Evolutionary conservation across 2,888 invertebrate species (phyloP), one percentile per base, ranked within the genome.

Genomic region (Odontocolon sp.): DNA sequence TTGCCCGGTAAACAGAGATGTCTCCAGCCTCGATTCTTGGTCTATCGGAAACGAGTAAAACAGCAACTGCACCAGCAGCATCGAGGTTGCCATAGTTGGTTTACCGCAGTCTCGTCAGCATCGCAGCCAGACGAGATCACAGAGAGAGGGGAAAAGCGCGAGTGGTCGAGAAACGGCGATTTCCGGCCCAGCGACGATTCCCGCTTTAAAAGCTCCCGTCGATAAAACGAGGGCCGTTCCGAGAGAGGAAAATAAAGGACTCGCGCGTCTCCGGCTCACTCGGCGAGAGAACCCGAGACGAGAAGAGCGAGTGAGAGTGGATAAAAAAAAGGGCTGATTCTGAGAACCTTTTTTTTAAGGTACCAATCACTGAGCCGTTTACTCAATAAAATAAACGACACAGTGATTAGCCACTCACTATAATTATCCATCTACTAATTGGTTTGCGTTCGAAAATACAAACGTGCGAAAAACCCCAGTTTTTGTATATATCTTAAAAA

Each of bases 161-260:
- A 31, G 40, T 40, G 18, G 14, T 21, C 50, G 59, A 14, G 59
- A 59, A 70, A 18, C 40, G 45, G 26, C 50, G 66, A 59, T 67
- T 67, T 73, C 72, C 59, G 66, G 72, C 67, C 72, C 67, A 66
- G 33, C 40, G 8, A 66, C 59, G 40, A 42, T 54, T 9, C n/a
- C 6, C 28, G 31, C 52, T 54, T 18, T n/a, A 67, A 45, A 54
- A 52, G 52, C 42, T 40, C 42, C 16, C 38, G 54, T 40, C 28
- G 59, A 73, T 66, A 67, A 59, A 28, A 56, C 47, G 14, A 38
- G 47, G 28, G 36, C 47, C 16, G 6, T 9, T 23, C n/a, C 38
- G 23, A 73, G 40, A 26, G 31, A 8, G 31, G 14, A 4, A 14
- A 28, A 23, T n/a, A 61, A 31, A 28, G 16, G 63, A 28, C 31